Evolutionary conservation across 2,113 vertebrate species (phyloP), one percentile per base, ranked within the genome.

Genomic region (Cygnus buccinator): DNA sequence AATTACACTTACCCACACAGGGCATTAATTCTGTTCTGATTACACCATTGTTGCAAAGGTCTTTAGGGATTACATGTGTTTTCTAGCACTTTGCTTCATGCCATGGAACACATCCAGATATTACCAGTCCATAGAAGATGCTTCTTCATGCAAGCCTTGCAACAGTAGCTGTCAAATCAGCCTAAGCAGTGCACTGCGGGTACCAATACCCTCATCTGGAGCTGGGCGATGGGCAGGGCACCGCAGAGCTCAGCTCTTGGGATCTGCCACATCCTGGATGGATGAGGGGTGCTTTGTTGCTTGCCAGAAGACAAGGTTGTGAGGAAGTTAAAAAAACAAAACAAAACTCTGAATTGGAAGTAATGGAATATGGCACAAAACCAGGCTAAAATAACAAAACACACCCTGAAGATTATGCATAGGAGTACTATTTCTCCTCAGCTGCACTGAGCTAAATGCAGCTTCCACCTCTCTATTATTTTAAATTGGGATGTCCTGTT

Each of bases 211-310:
- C 33, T 39, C 11, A 1, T 2, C 16, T 9, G 12, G 57, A 76
- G 28, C 11, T 37, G 48, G 13, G 37, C 1, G 2, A 54, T 2
- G 33, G 44, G 61, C 28, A 89, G 50, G 68, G 39, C 43, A 13
- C 18, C 43, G 14, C 58, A 66, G 43, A 75, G n/a, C 48, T 75
- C 43, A 65, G 37, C 43, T 72, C 89, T 70, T 25, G 63, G 48
- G 63, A 62, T 28, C 9, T 21, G 37, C 44, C 72, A 13, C 13
- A 5, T 54, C 58, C 39, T 33, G 10, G 39, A 39, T 39, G 41
- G n/a, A 41, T 28, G 31, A 83, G 44, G n/a, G 83, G 8, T 0
- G 1, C 9, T 41, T 28, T 43, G 10, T 31, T 2, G 0, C 12
- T 50, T 67, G 23, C 28, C 50, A 33, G 58, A 37, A 25, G 21